Evolutionary conservation across 2,888 invertebrate genomes (phyloP), one percentile per base, ranked within the genome.

Genomic region (Cynaeus angustus): DNA sequence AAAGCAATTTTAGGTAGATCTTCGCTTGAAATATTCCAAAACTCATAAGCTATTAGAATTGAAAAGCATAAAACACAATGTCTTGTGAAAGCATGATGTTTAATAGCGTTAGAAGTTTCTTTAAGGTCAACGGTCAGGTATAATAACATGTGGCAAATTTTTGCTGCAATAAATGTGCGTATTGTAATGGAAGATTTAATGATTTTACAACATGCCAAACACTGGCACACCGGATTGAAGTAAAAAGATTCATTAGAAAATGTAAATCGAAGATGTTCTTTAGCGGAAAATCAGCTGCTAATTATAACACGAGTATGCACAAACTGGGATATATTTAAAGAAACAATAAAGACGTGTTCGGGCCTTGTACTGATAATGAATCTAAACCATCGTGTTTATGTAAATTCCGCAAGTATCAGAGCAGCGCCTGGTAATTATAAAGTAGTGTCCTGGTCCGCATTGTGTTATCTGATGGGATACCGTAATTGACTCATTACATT

Each of bases 401-500:
- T 81, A 83, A 84, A 83, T 84, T 81, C 81, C 78, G 78, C 78
- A 75, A 79, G 79, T 80, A 82, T 78, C 79, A 78, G 78, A 77
- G 77, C 76, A 78, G 77, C 78, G 75, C 77, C 77, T 72, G 79
- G 81, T 83, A 83, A 84, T 84, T 84, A 83, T 83, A 82, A 83
- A 80, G 81, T 80, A 79, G 80, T 80, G 81, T 81, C 81, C 80
- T 79, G 79, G 80, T 72, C 79, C 79, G 81, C 79, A 80, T 81
- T 80, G 79, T 80, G 77, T 82, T 83, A 83, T 83, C 83, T 81
- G 83, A 83, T 83, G 78, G 79, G 82, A 79, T 78, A 75, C 82
- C 76, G 83, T 84, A 84, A 84, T 84, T 84, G 84, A 84, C 83
- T 84, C 84, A 82, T 83, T 84, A 83, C 83, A 79, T 81, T 82